These are phyloP conservation scores for Archocentrus centrarchus DNA, from an alignment of 2,113 vertebrate genomes.

Conservation along the genomic window DNA sequence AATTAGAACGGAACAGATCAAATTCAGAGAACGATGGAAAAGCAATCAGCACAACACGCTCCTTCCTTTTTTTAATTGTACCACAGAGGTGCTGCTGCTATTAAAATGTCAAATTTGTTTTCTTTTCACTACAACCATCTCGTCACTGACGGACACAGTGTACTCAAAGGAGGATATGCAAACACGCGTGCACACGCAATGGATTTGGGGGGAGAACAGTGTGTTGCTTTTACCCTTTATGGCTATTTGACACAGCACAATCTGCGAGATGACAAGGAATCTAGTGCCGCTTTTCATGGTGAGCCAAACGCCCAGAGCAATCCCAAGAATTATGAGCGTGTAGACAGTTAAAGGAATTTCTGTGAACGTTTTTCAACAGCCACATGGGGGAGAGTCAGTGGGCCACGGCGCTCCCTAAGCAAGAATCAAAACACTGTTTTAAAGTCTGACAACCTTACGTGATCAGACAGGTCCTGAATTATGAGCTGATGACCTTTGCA, in stretches of 20 bases:
- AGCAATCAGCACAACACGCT: not conserved
- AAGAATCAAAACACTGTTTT: not conserved
- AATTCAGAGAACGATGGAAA: not conserved
- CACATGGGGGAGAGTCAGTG: not conserved
- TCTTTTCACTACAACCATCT: not conserved
- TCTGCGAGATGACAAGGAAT: not conserved
- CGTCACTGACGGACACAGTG: not conserved
- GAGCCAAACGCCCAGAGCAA: constrained; percentile 3
- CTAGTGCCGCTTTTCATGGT: not conserved
- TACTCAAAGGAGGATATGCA: not conserved
- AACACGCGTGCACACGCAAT: not conserved
- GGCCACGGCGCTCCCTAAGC: not conserved
- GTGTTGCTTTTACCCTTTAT: constrained; percentile 21
- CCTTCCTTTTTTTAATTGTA: not conserved
- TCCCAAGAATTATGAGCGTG: constrained; percentile 6
- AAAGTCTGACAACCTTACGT: not conserved
- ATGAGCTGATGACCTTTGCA: not conserved
- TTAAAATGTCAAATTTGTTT: not conserved
- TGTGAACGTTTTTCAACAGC: not conserved
- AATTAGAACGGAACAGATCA: not conserved
- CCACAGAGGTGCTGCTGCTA: not conserved
- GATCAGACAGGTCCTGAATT: not conserved
- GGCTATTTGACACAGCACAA: not conserved
- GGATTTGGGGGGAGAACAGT: constrained; percentile 4
- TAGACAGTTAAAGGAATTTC: not conserved